Evolutionary conservation across 92 coral and sea anemone genomes (phyloP), one percentile per base, ranked within the genome.

Genomic region (Chrysogorgia sp.): DNA sequence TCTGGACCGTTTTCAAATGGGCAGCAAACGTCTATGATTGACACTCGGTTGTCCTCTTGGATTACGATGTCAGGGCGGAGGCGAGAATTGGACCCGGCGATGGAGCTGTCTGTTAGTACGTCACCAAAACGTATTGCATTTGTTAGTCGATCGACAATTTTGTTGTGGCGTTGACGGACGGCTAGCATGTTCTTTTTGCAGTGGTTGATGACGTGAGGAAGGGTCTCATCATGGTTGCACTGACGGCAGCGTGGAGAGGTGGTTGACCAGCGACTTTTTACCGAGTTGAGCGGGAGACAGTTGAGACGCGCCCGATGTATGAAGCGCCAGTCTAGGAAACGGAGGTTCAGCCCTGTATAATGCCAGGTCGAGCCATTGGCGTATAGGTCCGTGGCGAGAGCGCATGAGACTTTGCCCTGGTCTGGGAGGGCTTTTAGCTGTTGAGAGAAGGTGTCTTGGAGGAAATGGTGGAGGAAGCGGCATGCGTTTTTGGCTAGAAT

Each of bases 31-130:
- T 60, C 67, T 4, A 60, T 60, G 19, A 60, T 60, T 24, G 37
- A 14, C 5, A 29, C 19, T 60, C 37, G 19, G 33, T 22, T 25
- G 67, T 24, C 37, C 19, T 60, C 31, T 29, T 60, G 6, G 33
- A 60, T 60, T 4, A 60, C 23, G 32, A 60, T 60, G 67, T 60
- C 67, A 2, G 67, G 67, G 35, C 35, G 67, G 7, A 60, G 67
- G 33, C 19, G 4, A 2, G 35, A 29, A 19, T 29, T 29, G 23
- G 31, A 3, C 6, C 23, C 67, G 7, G 31, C 32, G 10, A 60
- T 32, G 35, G 32, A 2, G 23, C 19, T 10, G 19, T 60, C 67
- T 2, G 67, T 60, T 24, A 25, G 2, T 2, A 60, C 37, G 3
- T 24, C 67, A 60, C 67, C 67, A 60, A 24, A 60, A 2, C 67